Conservation (phyloP, 2,797 vertebrate genomes). For the Xenopus petersii region DNA sequence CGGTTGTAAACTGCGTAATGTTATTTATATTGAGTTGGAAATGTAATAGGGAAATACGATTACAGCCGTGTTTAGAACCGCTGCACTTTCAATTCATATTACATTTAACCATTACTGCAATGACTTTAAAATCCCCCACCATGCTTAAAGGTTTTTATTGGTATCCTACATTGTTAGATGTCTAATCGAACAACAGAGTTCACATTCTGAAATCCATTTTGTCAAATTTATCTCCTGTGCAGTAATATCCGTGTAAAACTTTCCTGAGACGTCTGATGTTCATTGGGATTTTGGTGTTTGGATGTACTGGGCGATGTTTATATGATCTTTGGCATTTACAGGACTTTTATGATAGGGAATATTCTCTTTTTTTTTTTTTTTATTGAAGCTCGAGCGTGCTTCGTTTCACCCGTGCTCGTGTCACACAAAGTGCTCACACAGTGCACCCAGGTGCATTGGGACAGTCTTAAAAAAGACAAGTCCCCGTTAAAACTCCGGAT, state of each 20-base stretch:
- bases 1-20: conserved; percentile 31
- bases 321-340: conserved; percentile 25
- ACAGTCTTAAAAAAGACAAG: too few relatives aligned
- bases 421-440: too few relatives aligned
- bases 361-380: neutral
- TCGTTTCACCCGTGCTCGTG: too few relatives aligned
- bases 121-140: conserved; percentile 25
- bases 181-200: conserved; percentile 38
- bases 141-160: conserved; percentile 38
- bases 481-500: too few relatives aligned
- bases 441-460: too few relatives aligned
- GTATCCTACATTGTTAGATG: conserved; percentile 9
- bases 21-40: conserved; percentile 39
- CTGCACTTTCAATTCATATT: conserved; percentile 34
- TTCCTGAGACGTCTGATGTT: neutral
- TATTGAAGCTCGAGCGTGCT: too few relatives aligned
- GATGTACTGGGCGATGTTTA: conserved; percentile 23
- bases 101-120: conserved; percentile 37
- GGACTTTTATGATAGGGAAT: conserved; percentile 5
- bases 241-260: conserved; percentile 23
- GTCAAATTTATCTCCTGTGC: conserved; percentile 22
- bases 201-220: conserved; percentile 27
- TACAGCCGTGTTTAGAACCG: conserved; percentile 28
- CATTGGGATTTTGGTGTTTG: neutral
- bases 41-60: conserved; percentile 33